phyloP scores from a whole-genome alignment of 2,113 vertebrate species.

The Mastomys coucha region DNA sequence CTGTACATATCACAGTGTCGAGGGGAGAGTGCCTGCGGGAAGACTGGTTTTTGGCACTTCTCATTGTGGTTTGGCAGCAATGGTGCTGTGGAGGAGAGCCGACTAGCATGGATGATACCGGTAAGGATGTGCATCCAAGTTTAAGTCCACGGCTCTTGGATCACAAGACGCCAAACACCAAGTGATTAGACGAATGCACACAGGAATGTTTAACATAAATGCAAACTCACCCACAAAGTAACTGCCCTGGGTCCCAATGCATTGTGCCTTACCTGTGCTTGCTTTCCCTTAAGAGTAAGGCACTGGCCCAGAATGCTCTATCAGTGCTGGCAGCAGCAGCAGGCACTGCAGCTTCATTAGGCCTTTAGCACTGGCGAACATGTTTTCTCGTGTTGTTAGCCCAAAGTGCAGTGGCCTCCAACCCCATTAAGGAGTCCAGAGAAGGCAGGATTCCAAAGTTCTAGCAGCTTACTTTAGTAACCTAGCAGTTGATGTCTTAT shows the following conservation, averaged over 20 bases:
- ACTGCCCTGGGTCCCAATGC: neutral
- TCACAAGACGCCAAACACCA: neutral
- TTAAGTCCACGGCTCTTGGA: neutral
- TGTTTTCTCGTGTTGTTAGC: constrained; percentile 83
- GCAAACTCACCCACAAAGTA: neutral
- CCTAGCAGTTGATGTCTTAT: constrained; percentile 75
- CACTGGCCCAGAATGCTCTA: constrained; percentile 77
- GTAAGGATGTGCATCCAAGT: neutral
- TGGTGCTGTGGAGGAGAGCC: neutral
- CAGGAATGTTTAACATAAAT: neutral
- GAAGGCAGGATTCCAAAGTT: constrained; percentile 78
- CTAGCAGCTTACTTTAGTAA: constrained; percentile 77
- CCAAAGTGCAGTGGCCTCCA: constrained; percentile 84
- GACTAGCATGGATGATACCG: neutral
- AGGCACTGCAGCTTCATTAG: constrained; percentile 80
- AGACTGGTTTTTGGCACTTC: constrained; percentile 74
- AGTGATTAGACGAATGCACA: neutral
- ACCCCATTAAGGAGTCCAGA: constrained; percentile 81
- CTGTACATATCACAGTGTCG: constrained; percentile 55
- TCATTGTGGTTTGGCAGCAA: constrained; percentile 60
- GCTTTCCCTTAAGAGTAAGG: constrained; percentile 79
- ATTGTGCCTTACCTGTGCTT: constrained; percentile 77
- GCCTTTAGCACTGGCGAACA: constrained; percentile 83
- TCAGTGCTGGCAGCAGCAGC: constrained; percentile 76
- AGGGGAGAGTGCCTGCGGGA: neutral